Percentiles rank a stretch among this genome's conserved stretches.
These are phyloP conservation scores for Agrochola circellaris DNA, from an alignment of 2,888 invertebrate genomes.

Conservation along the genomic window DNA sequence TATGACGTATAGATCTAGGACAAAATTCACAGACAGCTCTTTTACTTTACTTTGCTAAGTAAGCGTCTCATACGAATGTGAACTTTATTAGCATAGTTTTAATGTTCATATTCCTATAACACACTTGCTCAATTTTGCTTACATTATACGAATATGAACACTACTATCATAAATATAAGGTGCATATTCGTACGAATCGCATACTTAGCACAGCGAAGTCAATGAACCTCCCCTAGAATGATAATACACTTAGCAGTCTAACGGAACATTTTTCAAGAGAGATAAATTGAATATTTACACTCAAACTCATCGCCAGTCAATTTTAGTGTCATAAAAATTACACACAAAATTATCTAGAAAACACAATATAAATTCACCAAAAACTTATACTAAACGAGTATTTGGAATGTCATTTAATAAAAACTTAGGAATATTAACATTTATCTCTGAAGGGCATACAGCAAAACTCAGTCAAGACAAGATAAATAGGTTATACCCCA, in stretches of 20 bases:
- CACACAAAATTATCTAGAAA: constrained; percentile 2
- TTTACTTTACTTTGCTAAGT: background rate
- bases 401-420: constrained; percentile 48
- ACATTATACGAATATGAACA: background rate
- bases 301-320: constrained; percentile 18
- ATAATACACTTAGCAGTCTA: background rate
- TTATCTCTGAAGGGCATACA: background rate
- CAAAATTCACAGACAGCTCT: background rate
- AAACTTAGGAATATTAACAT: constrained; percentile 18
- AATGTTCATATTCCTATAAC: background rate
- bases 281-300: background rate
- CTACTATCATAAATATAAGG: background rate
- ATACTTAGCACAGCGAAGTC: background rate
- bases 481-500: no score
- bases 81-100: background rate
- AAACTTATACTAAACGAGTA: constrained; percentile 51
- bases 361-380: constrained; percentile 4
- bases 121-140: background rate
- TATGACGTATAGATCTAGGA: background rate
- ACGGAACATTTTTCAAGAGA: constrained; percentile 14
- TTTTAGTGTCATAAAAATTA: constrained; percentile 16
- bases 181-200: background rate
- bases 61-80: background rate
- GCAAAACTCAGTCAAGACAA: no score
- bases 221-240: background rate